Evolutionary conservation across 1,140 invertebrate genomes (phyloP).

Genomic region (Notospermus geniculatus): DNA sequence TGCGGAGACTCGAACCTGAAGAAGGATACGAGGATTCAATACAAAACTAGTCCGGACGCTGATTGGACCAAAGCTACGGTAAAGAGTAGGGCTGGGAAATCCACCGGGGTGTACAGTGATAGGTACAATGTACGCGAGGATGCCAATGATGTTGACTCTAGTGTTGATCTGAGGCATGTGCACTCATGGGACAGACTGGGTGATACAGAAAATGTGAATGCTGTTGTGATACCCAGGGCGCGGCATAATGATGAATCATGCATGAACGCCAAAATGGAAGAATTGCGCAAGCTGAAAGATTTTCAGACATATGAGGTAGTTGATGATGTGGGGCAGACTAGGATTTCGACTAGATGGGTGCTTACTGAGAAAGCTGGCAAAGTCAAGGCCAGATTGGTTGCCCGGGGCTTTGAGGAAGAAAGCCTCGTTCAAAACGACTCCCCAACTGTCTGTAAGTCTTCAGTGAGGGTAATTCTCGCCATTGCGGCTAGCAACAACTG

Average conservation of each 20-base stretch:
- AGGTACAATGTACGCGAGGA: slow-evolving; percentile 23
- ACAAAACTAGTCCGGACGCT: no score
- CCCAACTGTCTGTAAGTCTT: slow-evolving; percentile 22
- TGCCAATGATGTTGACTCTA: slow-evolving; percentile 11
- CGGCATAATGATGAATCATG: no score
- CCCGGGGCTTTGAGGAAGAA: slow-evolving; percentile 26
- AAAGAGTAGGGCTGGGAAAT: slow-evolving; percentile 16
- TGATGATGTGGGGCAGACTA: slow-evolving; percentile 12
- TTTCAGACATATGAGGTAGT: slow-evolving; percentile 22
- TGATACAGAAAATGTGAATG: slow-evolving; percentile 10
- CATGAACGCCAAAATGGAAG: slow-evolving; percentile 14
- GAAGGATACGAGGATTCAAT: no score
- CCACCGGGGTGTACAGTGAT: slow-evolving; percentile 14
- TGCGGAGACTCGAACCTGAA: no score
- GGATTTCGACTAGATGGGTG: slow-evolving; percentile 25
- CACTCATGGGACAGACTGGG: background rate
- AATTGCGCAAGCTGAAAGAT: slow-evolving; percentile 16
- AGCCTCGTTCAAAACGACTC: slow-evolving; percentile 19
- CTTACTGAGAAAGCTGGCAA: slow-evolving; percentile 19
- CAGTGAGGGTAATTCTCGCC: slow-evolving; percentile 22
- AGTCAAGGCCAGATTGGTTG: slow-evolving; percentile 21
- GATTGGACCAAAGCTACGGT: no score
- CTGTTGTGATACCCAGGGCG: slow-evolving; percentile 10
- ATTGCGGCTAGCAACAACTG: slow-evolving; percentile 20
- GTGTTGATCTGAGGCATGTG: background rate